Evolutionary conservation across 2,113 vertebrate genomes (phyloP), one percentile per base, ranked within the genome.

Genomic region (Ceuthmochares aereus): DNA sequence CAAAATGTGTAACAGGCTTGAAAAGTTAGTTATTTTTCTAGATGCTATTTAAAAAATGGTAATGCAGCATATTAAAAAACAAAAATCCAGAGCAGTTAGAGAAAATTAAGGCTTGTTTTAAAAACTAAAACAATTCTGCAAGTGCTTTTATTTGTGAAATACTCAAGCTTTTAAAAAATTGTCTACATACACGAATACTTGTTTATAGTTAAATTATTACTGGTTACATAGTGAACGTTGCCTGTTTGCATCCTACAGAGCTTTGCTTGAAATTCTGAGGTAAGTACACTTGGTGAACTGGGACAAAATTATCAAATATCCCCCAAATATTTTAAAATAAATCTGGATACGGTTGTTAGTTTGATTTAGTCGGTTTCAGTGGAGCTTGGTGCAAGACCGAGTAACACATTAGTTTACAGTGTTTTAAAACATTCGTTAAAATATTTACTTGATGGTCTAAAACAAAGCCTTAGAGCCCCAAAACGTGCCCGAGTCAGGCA

Each of bases 401-500:
- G 42, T 14, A 52, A 62, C 63, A 30, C 73, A 0, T 68, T 55
- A 21, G 84, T 84, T 91, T 64, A 72, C 74, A 87, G 18, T 4
- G 11, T 72, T 92, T 89, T 69, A 87, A 93, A 91, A 76, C 72
- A 25, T 89, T 94, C 43, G 80, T 94, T 94, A 86, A 93, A 96
- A 95, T 90, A 93, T 95, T 96, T 85, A 88, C 64, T 70, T 74
- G 64, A 54, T 6, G 17, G 51, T 67, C 56, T 92, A 74, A 90
- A 86, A 58, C 88, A 90, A 93, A 72, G 34, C 66, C 25, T 84
- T 55, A 59, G 66, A 94, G 69, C 82, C 49, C 20, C 55, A 64
- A 72, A 73, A 87, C 5, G 62, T 49, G 62, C 58, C 81, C 81
- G 69, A 66, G 51, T 89, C 95, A 34, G 85, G 79, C 30, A 63